Evolutionary conservation across 2,797 vertebrate species (phyloP), one percentile per base, ranked within the genome.

Genomic region (Euphonia xanthogaster): DNA sequence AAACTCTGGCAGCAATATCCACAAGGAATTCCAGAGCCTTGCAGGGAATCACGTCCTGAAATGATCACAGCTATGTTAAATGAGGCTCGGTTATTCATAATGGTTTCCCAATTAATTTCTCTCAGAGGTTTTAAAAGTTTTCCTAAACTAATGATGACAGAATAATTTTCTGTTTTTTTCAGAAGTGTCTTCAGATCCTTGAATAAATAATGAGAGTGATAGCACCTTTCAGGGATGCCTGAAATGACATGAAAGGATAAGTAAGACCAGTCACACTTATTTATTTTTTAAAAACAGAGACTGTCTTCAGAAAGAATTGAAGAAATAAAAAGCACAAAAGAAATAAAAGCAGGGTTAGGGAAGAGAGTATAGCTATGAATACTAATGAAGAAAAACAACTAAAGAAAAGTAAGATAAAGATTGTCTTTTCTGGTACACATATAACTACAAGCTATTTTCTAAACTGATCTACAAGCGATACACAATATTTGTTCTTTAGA

Each of bases 1-100:
- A 81, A 93, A 79, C 57, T 81, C 96, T 94, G 93, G 80, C 82
- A 97, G 80, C 47, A 90, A 95, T 83, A 91, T 88, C 90, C 92
- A 80, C 57, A 91, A 91, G 88, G 96, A 96, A 96, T 94, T 95
- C 74, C 74, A 93, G 93, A 94, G 50, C 28, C 60, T 90, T 96
- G 62, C 9, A 6, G 31, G 90, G 72, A 91, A 95, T 89, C 72
- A 86, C 28, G 12, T 90, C 77, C 96, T 90, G 80, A 77, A 93
- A 73, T 40, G 84, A 91, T 75, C 92, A 86, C 86, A 94, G 86
- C 57, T 73, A 78, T 51, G 44, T 47, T 88, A 96, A 95, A 93
- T 54, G 60, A 96, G 89, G 85, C 71, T 93, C 2, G 0, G 55
- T 84, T 94, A 95, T 76, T 96, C 50, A 54, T 93, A 95, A 91